phyloP scores from a whole-genome alignment of 1,140 invertebrate genomes.

The Drosophila grimshawi region DNA sequence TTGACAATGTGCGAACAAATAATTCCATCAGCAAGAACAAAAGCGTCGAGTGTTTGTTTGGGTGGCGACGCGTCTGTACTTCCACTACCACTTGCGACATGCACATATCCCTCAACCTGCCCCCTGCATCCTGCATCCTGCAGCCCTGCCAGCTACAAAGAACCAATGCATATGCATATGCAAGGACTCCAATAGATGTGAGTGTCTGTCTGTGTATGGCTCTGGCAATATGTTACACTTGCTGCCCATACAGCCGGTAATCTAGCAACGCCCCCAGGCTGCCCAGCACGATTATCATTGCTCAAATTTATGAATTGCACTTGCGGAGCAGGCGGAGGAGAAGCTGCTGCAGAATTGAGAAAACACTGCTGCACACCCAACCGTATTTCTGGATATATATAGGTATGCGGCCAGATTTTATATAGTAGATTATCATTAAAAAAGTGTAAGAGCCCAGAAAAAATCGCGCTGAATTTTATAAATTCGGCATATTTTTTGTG shows the following conservation, averaged over 20 bases:
- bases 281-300: conserved; percentile 69
- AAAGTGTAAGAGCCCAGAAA: too few relatives aligned
- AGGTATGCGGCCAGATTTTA: too few relatives aligned
- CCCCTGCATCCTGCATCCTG: neutral
- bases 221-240: conserved; percentile 62
- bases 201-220: conserved; percentile 14
- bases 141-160: conserved; percentile 49
- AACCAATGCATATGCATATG: conserved; percentile 63
- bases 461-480: too few relatives aligned
- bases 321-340: conserved; percentile 13
- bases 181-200: conserved; percentile 15
- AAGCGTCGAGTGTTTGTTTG: conserved; percentile 83
- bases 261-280: conserved; percentile 36
- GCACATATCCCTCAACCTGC: neutral
- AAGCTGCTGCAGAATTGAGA: too few relatives aligned
- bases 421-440: too few relatives aligned
- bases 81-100: conserved; percentile 1
- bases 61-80: conserved; percentile 53
- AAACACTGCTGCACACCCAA: too few relatives aligned
- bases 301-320: conserved; percentile 75
- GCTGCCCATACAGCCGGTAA: conserved; percentile 38
- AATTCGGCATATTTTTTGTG: too few relatives aligned
- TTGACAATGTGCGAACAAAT: conserved; percentile 84
- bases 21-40: conserved; percentile 84
- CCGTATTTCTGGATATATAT: too few relatives aligned